Percentiles rank a stretch among this genome's conserved stretches.
Evolutionary conservation across 2,113 vertebrate species (phyloP).

Genomic region (Pseudonaja textilis): DNA sequence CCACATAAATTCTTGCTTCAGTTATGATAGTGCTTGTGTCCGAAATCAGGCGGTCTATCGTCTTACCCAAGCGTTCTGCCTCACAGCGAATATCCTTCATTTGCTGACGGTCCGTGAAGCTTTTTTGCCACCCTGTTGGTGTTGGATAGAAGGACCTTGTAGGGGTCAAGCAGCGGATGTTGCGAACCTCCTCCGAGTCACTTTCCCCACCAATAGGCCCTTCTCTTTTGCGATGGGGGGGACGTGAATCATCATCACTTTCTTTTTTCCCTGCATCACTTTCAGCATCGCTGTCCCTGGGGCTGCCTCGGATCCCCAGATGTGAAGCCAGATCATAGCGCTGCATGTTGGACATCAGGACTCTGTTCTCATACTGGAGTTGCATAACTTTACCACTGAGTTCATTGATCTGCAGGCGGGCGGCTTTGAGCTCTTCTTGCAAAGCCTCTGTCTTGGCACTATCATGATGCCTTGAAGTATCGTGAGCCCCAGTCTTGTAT

Average conservation of each 20-base stretch:
- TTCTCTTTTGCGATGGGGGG: conserved; percentile 93
- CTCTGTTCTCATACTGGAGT: conserved; percentile 96
- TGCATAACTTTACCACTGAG: conserved; percentile 98
- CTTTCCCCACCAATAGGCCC: conserved; percentile 95
- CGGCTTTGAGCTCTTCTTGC: conserved; percentile 94
- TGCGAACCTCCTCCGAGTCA: conserved; percentile 93
- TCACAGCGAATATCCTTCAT: conserved; percentile 97
- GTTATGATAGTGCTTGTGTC: conserved; percentile 98
- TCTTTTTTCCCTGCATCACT: conserved; percentile 91
- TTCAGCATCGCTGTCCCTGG: conserved; percentile 92
- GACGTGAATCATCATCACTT: conserved; percentile 90
- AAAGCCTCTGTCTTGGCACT: conserved; percentile 85
- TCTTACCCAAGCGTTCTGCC: conserved; percentile 93
- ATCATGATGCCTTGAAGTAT: conserved; percentile 84
- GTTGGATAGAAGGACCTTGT: conserved; percentile 87
- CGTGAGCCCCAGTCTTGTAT: conserved; percentile 87
- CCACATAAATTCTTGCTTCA: conserved; percentile 91
- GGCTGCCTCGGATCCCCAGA: conserved; percentile 90
- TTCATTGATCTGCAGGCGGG: conserved; percentile 95
- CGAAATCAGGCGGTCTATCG: conserved; percentile 92
- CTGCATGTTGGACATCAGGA: conserved; percentile 98
- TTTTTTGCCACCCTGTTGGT: conserved; percentile 84
- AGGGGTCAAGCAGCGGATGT: conserved; percentile 93
- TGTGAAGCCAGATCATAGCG: conserved; percentile 96
- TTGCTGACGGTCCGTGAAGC: conserved; percentile 93